Evolutionary conservation across 2,888 invertebrate genomes (phyloP).

Genomic region (Trachelus troglodyta): DNA sequence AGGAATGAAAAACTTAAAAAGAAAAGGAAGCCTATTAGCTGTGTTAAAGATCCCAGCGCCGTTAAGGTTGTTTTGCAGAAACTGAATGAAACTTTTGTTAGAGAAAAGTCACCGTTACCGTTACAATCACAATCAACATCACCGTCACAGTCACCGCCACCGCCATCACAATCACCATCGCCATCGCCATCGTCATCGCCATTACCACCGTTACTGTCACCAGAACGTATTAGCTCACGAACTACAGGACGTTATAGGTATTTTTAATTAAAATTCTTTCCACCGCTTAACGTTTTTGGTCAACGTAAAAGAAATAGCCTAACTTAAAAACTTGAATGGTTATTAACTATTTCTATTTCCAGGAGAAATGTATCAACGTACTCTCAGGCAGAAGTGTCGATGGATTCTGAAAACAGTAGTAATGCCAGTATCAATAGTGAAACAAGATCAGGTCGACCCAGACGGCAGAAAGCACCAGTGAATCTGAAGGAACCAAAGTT

Average conservation of each 20-base stretch:
- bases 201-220: neutral
- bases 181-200: too few relatives aligned
- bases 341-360: neutral
- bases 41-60: constrained; percentile 51
- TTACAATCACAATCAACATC: too few relatives aligned
- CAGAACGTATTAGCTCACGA: constrained; percentile 5
- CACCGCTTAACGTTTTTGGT: neutral
- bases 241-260: neutral
- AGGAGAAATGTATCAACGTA: constrained; percentile 8
- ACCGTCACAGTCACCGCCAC: too few relatives aligned
- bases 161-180: too few relatives aligned
- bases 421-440: constrained; percentile 31
- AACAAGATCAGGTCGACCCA: constrained; percentile 38
- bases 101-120: constrained; percentile 11
- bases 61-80: constrained; percentile 58
- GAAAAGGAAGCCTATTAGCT: neutral
- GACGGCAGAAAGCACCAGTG: constrained; percentile 48
- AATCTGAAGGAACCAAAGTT: constrained; percentile 53
- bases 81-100: constrained; percentile 39
- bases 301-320: constrained; percentile 1
- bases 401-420: constrained; percentile 50
- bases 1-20: constrained; percentile 23
- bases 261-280: neutral
- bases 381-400: constrained; percentile 18
- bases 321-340: too few relatives aligned